Evolutionary conservation across 2,113 vertebrate species (phyloP), one percentile per base, ranked within the genome.

Genomic region (Calyptomena viridis): DNA sequence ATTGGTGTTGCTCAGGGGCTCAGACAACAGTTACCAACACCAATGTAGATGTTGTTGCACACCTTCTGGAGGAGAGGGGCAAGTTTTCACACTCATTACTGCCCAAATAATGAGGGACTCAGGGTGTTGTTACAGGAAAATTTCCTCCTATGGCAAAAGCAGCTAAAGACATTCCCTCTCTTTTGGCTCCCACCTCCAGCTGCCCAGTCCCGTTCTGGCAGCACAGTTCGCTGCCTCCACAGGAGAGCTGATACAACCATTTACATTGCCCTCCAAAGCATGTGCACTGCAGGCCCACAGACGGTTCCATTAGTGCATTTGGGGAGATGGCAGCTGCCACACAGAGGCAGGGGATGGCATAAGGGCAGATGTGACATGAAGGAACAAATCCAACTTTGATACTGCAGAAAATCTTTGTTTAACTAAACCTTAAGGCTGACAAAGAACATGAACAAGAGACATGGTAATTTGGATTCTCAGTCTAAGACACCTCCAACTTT

Each of bases 271-370:
- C 81, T 78, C 84, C 62, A 74, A 80, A 84, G 50, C 73, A 67
- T 15, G 68, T 24, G 60, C 56, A 33, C 47, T 55, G 60, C 60
- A 71, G 73, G 24, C 42, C 33, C 81, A 53, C 50, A 31, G 23
- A 47, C 1, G 3, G 39, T 19, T 44, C 47, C 37, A 28, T 59
- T 40, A 50, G 25, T 31, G 23, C 14, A 0, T 40, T 35, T 39
- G 28, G 30, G 72, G 55, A 78, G 42, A 23, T 64, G 46, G 53
- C 8, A 76, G 72, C 25, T 53, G 63, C 55, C 1, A 3, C 2
- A 3, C 47, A 49, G 46, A n/a, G 42, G 53, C 64, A 67, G 21
- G 42, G 33, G 77, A 52, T 46, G 53, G n/a, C 0, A 0, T 21
- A 40, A 1, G 8, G 76, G 15, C 47, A 74, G 37, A 39, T 25